A percentile compares a stretch with the other conserved stretches of the same genome.
phyloP scores from a whole-genome alignment of 2,113 vertebrate genomes.

The Ahaetulla prasina region DNA sequence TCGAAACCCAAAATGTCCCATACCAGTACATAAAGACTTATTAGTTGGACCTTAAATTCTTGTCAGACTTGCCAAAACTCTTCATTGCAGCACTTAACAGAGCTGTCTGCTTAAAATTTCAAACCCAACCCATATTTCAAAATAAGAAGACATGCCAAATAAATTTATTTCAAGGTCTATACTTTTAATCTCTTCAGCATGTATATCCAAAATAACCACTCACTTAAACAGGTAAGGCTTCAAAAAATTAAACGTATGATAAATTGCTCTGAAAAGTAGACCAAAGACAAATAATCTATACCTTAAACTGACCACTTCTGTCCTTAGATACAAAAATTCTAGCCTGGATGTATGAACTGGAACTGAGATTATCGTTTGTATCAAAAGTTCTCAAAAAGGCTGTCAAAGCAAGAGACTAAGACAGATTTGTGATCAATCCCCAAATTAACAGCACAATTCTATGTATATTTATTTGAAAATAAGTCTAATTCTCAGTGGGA shows the following conservation, averaged over 20 bases:
- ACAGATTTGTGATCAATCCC: not conserved
- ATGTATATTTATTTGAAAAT: not conserved
- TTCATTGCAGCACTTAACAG: not conserved
- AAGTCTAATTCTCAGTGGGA: not conserved
- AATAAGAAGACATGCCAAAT: not conserved
- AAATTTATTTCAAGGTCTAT: slow-evolving; percentile 3
- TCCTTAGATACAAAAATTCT: slow-evolving; percentile 1
- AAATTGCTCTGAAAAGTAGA: slow-evolving; percentile 30
- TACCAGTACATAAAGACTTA: not conserved
- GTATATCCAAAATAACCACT: not conserved
- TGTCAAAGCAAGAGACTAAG: not conserved
- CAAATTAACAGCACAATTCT: not conserved
- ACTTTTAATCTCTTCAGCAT: not conserved
- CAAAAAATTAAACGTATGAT: slow-evolving; percentile 7
- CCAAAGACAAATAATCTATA: slow-evolving; percentile 38
- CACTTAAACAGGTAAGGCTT: slow-evolving; percentile 29
- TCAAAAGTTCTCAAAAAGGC: not conserved
- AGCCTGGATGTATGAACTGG: not conserved
- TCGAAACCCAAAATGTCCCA: not conserved
- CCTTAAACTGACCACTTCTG: not conserved
- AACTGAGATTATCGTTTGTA: not conserved
- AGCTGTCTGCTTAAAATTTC: not conserved
- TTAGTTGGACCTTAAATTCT: not conserved
- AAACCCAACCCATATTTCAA: not conserved
- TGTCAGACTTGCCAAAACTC: not conserved